Percentiles rank a stretch among this genome's conserved stretches.
Conservation (phyloP, 2,113 vertebrate genomes). For the Ornithorhynchus anatinus region DNA sequence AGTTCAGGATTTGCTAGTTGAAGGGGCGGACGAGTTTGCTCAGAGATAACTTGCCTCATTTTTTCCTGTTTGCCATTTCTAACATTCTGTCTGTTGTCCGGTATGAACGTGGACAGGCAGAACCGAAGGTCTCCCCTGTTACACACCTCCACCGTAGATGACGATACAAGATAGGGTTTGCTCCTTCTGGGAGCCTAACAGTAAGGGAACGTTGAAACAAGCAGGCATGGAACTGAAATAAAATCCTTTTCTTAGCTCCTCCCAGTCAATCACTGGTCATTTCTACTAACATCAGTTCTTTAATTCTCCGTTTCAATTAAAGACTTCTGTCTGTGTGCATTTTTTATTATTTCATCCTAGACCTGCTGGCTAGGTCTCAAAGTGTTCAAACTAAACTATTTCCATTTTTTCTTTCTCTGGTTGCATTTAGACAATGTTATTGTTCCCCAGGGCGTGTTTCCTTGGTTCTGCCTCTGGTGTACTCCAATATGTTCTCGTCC, state of each 20-base stretch:
- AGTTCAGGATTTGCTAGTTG: not conserved
- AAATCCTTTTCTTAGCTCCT: not conserved
- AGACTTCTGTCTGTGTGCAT: not conserved
- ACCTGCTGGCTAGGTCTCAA: not conserved
- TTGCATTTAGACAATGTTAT: not conserved
- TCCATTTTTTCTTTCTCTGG: not conserved
- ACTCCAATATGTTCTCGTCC: not conserved
- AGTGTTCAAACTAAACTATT: not conserved
- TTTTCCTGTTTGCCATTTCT: not conserved
- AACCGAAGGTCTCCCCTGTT: not conserved
- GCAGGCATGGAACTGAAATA: not conserved
- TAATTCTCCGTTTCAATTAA: not conserved
- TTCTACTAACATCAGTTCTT: not conserved
- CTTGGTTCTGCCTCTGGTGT: not conserved
- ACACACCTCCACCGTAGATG: not conserved
- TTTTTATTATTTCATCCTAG: not conserved
- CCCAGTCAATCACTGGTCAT: not conserved
- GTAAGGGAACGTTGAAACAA: not conserved
- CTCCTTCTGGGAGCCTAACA: not conserved
- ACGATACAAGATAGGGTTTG: not conserved
- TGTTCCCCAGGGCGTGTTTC: not conserved
- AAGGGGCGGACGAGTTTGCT: not conserved
- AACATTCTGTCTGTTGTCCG: not conserved
- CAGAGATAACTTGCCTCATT: not conserved
- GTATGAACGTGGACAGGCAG: not conserved